A percentile compares a stretch with the other conserved stretches of the same genome.
Conservation (phyloP, 1,140 invertebrate genomes). For the Brevipalpus yothersi region DNA sequence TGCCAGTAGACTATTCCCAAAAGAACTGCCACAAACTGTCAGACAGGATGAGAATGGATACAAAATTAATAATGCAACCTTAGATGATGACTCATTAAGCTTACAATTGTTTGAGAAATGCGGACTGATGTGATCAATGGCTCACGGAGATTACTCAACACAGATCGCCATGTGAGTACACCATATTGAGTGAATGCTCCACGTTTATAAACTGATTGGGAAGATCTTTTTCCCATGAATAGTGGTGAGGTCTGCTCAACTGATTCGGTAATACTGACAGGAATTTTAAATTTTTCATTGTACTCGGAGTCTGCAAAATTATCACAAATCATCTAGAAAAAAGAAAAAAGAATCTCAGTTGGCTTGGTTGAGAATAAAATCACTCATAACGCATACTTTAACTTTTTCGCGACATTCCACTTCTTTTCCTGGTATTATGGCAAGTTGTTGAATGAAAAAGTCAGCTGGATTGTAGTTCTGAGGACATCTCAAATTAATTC, state of each 20-base stretch:
- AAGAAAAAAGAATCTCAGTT: not conserved
- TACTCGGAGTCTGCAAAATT: not conserved
- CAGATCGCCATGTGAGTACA: constrained; percentile 69
- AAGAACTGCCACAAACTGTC: constrained; percentile 51
- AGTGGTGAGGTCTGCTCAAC: too few relatives aligned
- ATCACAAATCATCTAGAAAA: not conserved
- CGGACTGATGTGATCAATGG: constrained; percentile 66
- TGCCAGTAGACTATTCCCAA: constrained; percentile 71
- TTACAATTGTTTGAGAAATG: constrained; percentile 62
- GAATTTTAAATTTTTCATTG: not conserved
- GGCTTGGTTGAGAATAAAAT: not conserved
- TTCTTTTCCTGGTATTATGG: constrained; percentile 57
- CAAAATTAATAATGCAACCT: not conserved
- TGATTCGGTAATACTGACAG: too few relatives aligned
- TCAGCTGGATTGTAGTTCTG: not conserved
- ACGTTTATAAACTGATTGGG: constrained; percentile 27
- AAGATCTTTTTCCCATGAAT: too few relatives aligned
- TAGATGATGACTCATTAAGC: constrained; percentile 17
- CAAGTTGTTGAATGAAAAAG: constrained; percentile 22
- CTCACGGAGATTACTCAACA: constrained; percentile 61
- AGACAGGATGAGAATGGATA: not conserved
- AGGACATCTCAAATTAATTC: constrained; percentile 33
- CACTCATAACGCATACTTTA: constrained; percentile 10
- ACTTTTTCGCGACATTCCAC: constrained; percentile 24
- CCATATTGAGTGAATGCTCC: constrained; percentile 64